These are phyloP conservation scores for Sebastes taczanowskii DNA, from an alignment of 2,797 vertebrate species.

Conservation along the genomic window DNA sequence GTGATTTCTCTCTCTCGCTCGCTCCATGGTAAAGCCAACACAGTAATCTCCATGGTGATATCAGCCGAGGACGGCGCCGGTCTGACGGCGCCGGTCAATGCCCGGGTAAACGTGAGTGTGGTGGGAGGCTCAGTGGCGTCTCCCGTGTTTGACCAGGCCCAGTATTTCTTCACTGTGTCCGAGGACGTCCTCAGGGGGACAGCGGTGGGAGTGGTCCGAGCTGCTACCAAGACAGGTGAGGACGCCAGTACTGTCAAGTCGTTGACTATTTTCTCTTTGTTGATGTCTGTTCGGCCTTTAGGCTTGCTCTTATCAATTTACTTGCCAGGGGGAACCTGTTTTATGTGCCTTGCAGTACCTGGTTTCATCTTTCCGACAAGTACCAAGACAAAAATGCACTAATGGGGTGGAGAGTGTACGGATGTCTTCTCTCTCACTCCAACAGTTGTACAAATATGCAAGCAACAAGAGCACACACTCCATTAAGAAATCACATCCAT, in stretches of 20 bases:
- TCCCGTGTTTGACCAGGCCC: slow-evolving; percentile 91
- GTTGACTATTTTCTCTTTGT: neutral
- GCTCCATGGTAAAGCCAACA: slow-evolving; percentile 90
- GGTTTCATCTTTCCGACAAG: slow-evolving; percentile 36
- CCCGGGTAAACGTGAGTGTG: slow-evolving; percentile 93
- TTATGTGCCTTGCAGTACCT: neutral
- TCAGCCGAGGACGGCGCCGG: slow-evolving; percentile 91
- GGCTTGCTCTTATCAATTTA: neutral
- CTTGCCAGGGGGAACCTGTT: neutral
- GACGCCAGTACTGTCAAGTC: neutral
- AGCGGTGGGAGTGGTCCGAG: slow-evolving; percentile 87
- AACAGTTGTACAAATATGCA: slow-evolving; percentile 57
- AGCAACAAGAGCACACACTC: slow-evolving; percentile 46
- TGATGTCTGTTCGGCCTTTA: neutral
- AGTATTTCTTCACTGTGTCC: slow-evolving; percentile 92
- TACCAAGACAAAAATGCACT: slow-evolving; percentile 30
- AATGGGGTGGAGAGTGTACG: slow-evolving; percentile 25
- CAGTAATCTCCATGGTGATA: slow-evolving; percentile 91
- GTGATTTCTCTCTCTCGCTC: slow-evolving; percentile 92
- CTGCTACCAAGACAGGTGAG: slow-evolving; percentile 83
- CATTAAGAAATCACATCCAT: slow-evolving; percentile 69
- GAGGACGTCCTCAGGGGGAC: slow-evolving; percentile 90
- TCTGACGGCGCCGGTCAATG: slow-evolving; percentile 86
- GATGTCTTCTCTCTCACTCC: slow-evolving; percentile 25
- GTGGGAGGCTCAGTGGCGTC: slow-evolving; percentile 89